A percentile compares a stretch with the other conserved stretches of the same genome.
These are phyloP conservation scores for Zhengitettix transpicula DNA, from an alignment of 2,888 invertebrate genomes.

Conservation along the genomic window DNA sequence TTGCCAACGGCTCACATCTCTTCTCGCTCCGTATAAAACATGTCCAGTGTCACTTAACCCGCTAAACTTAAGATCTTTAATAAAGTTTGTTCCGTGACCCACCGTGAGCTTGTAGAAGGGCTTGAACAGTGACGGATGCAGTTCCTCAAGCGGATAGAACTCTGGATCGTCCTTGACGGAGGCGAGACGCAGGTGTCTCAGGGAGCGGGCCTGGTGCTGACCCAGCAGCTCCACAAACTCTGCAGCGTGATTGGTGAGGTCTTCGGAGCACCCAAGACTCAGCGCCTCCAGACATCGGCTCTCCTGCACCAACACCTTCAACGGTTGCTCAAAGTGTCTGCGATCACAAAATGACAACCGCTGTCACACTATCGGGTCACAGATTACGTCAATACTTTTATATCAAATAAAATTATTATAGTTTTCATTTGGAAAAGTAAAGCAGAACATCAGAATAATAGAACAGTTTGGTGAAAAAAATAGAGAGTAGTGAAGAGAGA, in stretches of 20 bases:
- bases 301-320: conserved; percentile 28
- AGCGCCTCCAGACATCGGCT: conserved; percentile 29
- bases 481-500: too few relatives aligned
- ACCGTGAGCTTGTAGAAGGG: conserved; percentile 26
- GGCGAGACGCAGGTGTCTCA: conserved; percentile 47
- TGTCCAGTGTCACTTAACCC: too few relatives aligned
- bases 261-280: conserved; percentile 36
- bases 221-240: conserved; percentile 27
- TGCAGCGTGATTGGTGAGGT: conserved; percentile 28
- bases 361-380: too few relatives aligned
- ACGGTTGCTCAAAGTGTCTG: conserved; percentile 20
- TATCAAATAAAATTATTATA: neutral
- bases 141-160: conserved; percentile 38
- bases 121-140: conserved; percentile 37
- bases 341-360: conserved; percentile 1
- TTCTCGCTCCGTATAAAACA: too few relatives aligned
- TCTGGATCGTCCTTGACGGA: conserved; percentile 58
- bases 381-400: too few relatives aligned
- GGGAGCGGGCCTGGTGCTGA: conserved; percentile 32
- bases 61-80: too few relatives aligned
- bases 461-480: too few relatives aligned
- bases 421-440: too few relatives aligned
- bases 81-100: too few relatives aligned
- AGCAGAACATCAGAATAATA: too few relatives aligned
- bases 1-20: too few relatives aligned